Evolutionary conservation across 2,113 vertebrate species (phyloP), one percentile per base, ranked within the genome.

Genomic region (Triplophysa dalaica): DNA sequence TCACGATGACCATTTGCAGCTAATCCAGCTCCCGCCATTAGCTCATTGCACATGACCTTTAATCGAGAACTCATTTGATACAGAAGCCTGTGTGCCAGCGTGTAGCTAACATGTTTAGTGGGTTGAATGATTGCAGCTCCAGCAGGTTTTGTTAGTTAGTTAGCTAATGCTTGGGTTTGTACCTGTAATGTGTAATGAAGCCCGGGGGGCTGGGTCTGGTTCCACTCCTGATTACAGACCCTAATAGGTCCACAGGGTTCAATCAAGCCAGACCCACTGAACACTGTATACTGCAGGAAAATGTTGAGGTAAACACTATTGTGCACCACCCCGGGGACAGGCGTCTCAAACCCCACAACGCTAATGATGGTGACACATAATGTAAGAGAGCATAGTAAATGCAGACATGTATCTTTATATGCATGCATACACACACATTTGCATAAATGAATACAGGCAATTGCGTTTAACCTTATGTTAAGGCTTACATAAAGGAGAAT

Each of bases 291-390:
- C 90, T 89, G 86, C 87, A 82, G 58, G 92, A 95, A 96, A 94
- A 77, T 88, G 92, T 86, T 91, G 91, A 91, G 90, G 94, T 96
- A 96, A 98, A 98, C 94, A 96, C 88, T 82, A 91, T 93, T 93
- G 84, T 87, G 85, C 86, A 76, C 82, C 48, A 70, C 83, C 85
- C 78, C 74, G 43, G 38, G 52, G 81, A 82, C 87, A 92, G 85
- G 2, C 70, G 89, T 88, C 91, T 95, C 94, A 95, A 93, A 92
- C 91, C 90, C 85, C 84, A 87, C 89, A 89, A 89, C 87, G 81
- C 86, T 86, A 82, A 83, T 81, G 84, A 79, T 74, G 85, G 76
- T 81, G 82, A 62, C 5, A 26, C 81, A 85, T 70, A 73, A 77
- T 81, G 56, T 52, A 64, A 67, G 64, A 68, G 45, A 67, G 74